Percentiles rank a stretch among this genome's conserved stretches.
phyloP scores from a whole-genome alignment of 2,888 invertebrate genomes.

The Epinotia bilunana region DNA sequence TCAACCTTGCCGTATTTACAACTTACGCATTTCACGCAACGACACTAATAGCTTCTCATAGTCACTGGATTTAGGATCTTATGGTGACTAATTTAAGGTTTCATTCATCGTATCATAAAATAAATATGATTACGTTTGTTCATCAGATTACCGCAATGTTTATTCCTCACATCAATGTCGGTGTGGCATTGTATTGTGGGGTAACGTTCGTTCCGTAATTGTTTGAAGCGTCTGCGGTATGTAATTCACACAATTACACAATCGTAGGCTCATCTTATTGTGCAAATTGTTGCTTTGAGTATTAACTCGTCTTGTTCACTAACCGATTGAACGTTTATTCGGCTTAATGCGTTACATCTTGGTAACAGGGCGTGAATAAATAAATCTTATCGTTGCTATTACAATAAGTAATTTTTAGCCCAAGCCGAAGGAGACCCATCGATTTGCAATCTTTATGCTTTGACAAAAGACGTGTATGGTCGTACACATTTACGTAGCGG shows the following conservation, averaged over 20 bases:
- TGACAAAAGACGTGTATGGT: not conserved
- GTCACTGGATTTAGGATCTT: not conserved
- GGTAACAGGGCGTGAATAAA: not conserved
- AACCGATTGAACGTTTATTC: not conserved
- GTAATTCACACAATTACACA: slow-evolving; percentile 25
- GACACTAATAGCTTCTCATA: not conserved
- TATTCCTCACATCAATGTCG: slow-evolving; percentile 1
- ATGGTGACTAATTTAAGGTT: not conserved
- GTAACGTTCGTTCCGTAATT: slow-evolving; percentile 15
- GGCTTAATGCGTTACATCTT: not conserved
- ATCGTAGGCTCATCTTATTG: slow-evolving; percentile 19
- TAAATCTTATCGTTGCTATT: not conserved
- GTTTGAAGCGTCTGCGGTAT: slow-evolving; percentile 2
- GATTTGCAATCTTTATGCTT: not conserved
- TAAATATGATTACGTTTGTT: slow-evolving; percentile 12
- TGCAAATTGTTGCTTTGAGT: slow-evolving; percentile 15
- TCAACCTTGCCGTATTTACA: too few species aligned
- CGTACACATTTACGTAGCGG: too few species aligned
- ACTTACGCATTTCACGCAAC: not conserved
- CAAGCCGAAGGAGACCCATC: not conserved
- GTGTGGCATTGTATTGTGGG: slow-evolving; percentile 13
- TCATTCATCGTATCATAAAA: not conserved
- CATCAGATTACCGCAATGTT: slow-evolving; percentile 8
- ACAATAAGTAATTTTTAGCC: not conserved
- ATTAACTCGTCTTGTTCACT: slow-evolving; percentile 1